These are phyloP conservation scores for Plestiodon gilberti DNA, from an alignment of 2,113 vertebrate genomes.

Conservation along the genomic window DNA sequence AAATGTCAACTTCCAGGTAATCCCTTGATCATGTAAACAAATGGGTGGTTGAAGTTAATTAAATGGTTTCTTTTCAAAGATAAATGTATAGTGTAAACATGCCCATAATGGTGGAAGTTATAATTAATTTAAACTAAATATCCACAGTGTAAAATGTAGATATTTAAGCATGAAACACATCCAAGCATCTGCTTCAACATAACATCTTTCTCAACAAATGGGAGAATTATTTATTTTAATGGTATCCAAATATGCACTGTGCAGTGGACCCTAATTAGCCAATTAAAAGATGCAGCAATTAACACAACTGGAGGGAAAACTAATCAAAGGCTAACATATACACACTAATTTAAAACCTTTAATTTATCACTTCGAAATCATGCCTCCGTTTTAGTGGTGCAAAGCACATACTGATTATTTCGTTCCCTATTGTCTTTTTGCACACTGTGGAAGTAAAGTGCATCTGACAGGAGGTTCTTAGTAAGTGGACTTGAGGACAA, in stretches of 20 bases:
- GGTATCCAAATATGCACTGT: background rate
- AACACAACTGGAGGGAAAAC: slow-evolving; percentile 23
- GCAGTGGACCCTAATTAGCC: slow-evolving; percentile 36
- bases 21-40: background rate
- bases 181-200: slow-evolving; percentile 13
- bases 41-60: background rate
- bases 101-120: background rate
- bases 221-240: slow-evolving; percentile 22
- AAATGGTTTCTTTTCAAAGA: background rate
- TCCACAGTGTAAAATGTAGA: background rate
- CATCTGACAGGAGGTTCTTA: background rate
- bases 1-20: background rate
- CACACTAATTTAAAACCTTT: slow-evolving; percentile 14
- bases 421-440: background rate
- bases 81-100: slow-evolving; percentile 7
- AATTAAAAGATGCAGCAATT: slow-evolving; percentile 4
- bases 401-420: background rate
- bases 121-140: background rate
- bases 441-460: background rate
- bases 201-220: slow-evolving; percentile 16
- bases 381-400: background rate
- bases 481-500: background rate
- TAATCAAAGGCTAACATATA: slow-evolving; percentile 27
- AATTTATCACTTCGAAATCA: background rate
- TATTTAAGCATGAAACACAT: background rate